Evolutionary conservation across 1,140 invertebrate genomes (phyloP), one percentile per base, ranked within the genome.

Genomic region (Ceratosolen solmsi): DNA sequence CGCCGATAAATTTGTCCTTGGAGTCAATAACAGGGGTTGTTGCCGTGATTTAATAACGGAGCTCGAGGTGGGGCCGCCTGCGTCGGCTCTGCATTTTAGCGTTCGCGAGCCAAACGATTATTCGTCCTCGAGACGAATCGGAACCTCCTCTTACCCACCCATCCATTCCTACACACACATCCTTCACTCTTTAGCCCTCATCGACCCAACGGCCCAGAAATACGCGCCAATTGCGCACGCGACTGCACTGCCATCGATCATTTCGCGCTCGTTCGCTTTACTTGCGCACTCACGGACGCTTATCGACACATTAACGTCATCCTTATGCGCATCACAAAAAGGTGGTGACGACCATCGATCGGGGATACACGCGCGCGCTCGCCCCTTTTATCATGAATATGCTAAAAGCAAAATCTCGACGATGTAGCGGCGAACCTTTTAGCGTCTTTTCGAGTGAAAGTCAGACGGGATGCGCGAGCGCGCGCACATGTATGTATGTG

Each of bases 361-460:
- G 80, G 70, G 83, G 83, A 80, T 79, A 27, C 9, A n/a, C n/a
- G 51, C 68, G n/a, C 33, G 78, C 84, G 84, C 86, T 84, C 83
- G 86, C 86, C 88, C 87, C 85, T 91, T 90, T 91, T 91, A 91
- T 90, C 90, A 88, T 87, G 87, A 90, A 90, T 89, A 89, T 90
- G 90, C 90, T 91, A 91, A 91, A 90, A 91, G 90, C 90, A 89
- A 91, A 91, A 91, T 91, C 90, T 90, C 88, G 87, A 87, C 88
- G 89, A 90, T 90, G 91, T 87, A 89, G 87, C 88, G 88, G 85
- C 86, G 87, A 90, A 91, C 88, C 90, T 91, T 91, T 91, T 91
- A 91, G 89, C 89, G 88, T 89, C 90, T 89, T 86, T 83, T 84
- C 85, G 85, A 89, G 87, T 89, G 88, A 90, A 90, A 90, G 88